Percentiles rank a stretch among this genome's conserved stretches.
phyloP scores from a whole-genome alignment of 1,140 invertebrate species.

The Monomorium pharaonis region DNA sequence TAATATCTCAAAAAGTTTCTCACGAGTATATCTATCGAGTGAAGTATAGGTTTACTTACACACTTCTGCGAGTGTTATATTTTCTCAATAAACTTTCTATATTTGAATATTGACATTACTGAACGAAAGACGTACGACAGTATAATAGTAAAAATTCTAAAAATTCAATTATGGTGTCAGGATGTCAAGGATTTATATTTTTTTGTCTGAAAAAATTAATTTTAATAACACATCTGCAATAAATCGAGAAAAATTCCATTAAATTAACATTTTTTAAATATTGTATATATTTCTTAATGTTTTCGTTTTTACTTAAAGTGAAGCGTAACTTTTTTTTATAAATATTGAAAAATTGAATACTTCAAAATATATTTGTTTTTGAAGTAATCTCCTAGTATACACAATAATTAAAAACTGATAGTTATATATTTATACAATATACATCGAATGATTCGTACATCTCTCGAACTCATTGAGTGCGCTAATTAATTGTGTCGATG shows the following conservation, averaged over 20 bases:
- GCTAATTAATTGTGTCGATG: constrained; percentile 7
- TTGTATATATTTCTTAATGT: neutral
- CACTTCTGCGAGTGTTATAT: neutral
- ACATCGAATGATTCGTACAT: neutral
- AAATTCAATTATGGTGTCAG: neutral
- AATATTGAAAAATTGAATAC: too few relatives aligned
- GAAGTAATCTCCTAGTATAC: too few relatives aligned
- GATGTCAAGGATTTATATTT: neutral
- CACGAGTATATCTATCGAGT: constrained; percentile 3
- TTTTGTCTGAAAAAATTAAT: neutral
- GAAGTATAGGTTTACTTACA: neutral
- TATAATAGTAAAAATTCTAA: neutral
- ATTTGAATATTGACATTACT: neutral
- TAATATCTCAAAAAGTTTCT: constrained; percentile 12
- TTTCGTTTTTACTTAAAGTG: neutral
- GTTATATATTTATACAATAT: neutral
- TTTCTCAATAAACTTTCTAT: neutral
- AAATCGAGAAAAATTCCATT: too few relatives aligned
- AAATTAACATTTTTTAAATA: too few relatives aligned
- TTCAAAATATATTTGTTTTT: neutral
- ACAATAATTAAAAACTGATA: neutral
- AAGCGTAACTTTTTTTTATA: neutral
- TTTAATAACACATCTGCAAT: neutral
- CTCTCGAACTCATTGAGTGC: neutral
- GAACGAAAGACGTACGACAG: neutral